These are phyloP conservation scores for Agrilus planipennis DNA, from an alignment of 1,140 invertebrate species.

Conservation along the genomic window DNA sequence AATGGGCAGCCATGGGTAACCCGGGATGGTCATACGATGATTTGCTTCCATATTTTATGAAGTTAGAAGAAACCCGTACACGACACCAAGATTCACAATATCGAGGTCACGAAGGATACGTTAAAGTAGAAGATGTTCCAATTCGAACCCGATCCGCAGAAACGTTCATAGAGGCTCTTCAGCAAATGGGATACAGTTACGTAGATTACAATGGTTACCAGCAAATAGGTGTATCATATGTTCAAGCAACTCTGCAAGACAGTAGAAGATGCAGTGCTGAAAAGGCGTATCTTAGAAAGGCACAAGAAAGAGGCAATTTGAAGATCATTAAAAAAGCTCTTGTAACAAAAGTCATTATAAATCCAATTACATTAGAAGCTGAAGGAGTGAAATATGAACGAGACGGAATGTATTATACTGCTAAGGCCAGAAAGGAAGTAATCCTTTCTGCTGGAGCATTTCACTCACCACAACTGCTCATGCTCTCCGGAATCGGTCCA, in stretches of 20 bases:
- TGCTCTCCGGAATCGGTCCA: conserved; percentile 68
- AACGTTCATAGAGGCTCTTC: conserved; percentile 41
- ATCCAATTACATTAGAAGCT: conserved; percentile 4
- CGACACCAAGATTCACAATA: conserved; percentile 39
- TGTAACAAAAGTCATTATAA: conserved; percentile 6
- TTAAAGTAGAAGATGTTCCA: conserved; percentile 47
- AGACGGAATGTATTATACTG: conserved; percentile 31
- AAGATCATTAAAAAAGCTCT: conserved; percentile 32
- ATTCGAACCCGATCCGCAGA: conserved; percentile 44
- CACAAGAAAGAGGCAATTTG: conserved; percentile 4
- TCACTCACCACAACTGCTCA: conserved; percentile 63
- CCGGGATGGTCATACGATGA: conserved; percentile 69
- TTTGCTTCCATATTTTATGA: conserved; percentile 67
- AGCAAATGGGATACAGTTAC: conserved; percentile 40
- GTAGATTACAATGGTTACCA: conserved; percentile 47
- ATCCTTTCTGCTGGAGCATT: conserved; percentile 60
- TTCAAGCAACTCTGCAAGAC: conserved; percentile 52
- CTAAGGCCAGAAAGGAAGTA: conserved; percentile 48
- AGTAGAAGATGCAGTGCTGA: conserved; percentile 54
- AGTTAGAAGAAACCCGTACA: conserved; percentile 56
- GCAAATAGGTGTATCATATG: conserved; percentile 48
- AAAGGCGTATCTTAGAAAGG: conserved; percentile 49
- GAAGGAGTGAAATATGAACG: conserved; percentile 33
- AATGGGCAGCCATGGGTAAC: conserved; percentile 61
- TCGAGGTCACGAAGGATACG: conserved; percentile 40